These are phyloP conservation scores for Ramazzottius varieornatus DNA, from an alignment of 2,888 invertebrate genomes.

Conservation along the genomic window DNA sequence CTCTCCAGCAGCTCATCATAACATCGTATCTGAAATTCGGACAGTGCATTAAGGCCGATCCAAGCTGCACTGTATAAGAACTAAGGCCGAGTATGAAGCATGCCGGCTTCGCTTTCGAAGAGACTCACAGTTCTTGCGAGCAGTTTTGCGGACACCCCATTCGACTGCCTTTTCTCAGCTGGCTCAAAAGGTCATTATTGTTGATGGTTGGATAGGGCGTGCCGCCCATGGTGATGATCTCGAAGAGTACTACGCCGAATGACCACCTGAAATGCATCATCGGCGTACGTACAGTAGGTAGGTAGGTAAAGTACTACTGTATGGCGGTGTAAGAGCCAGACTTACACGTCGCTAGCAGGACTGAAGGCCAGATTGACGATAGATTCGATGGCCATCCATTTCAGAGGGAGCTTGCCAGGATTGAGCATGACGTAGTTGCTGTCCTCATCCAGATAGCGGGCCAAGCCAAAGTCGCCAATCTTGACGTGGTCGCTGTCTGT, in stretches of 20 bases:
- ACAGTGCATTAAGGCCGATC: background rate
- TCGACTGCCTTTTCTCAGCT: constrained; percentile 14
- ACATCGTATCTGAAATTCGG: background rate
- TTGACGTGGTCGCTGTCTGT: constrained; percentile 16
- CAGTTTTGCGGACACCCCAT: constrained; percentile 18
- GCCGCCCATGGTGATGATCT: constrained; percentile 18
- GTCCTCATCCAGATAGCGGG: constrained; percentile 19
- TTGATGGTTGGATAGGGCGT: constrained; percentile 16
- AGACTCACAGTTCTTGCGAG: constrained; percentile 13
- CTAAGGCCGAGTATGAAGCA: no score
- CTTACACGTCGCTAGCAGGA: constrained; percentile 21
- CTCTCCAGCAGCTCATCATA: background rate
- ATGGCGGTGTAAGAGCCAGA: no score
- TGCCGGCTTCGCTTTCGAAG: no score
- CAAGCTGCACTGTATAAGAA: no score
- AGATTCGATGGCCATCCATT: constrained; percentile 22
- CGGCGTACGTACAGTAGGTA: no score
- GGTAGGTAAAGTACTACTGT: no score
- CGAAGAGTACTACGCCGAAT: constrained; percentile 19
- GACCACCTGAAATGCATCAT: constrained; percentile 17
- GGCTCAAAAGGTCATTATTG: constrained; percentile 14
- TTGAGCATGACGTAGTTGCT: constrained; percentile 17
- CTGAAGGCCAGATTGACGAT: constrained; percentile 20
- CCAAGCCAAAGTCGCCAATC: constrained; percentile 21
- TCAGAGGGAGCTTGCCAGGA: constrained; percentile 19